Evolutionary conservation across 2,888 invertebrate species (phyloP), one percentile per base, ranked within the genome.

Genomic region (Drosophila rubida): DNA sequence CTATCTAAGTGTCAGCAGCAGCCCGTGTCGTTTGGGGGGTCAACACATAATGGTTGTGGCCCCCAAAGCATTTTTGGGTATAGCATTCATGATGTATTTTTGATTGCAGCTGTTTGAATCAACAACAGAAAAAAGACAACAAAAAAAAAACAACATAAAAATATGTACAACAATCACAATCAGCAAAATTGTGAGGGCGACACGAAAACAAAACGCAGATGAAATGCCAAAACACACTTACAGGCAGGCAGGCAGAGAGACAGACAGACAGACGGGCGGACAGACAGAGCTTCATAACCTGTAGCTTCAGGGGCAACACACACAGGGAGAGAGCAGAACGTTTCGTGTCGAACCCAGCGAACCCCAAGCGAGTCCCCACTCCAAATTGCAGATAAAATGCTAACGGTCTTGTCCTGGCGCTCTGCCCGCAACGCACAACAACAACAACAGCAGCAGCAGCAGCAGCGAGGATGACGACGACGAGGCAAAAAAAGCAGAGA

Each of bases 171-270:
- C 62, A 64, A 61, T 64, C 70, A 75, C 72, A 85, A 75, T 78
- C 78, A 57, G 69, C 65, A 68, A 67, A 87, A 82, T 81, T 85
- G 85, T 60, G 64, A 49, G 69, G 85, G 87, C 78, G 79, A 81
- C 61, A 71, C 51, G 41, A 62, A 64, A 62, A 69, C 62, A 80
- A 70, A 77, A 74, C 75, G 61, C 67, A 75, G 69, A 86, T 70
- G 70, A 80, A 87, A 74, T 68, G 67, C 67, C 81, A 80, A 71
- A 62, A 51, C 49, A 69, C 50, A 44, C 46, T 60, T 45, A 57
- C 14, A 55, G 8, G 9, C n/a, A 50, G 32, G 61, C 49, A 57
- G 37, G 35, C 30, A 39, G 39, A n/a, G 14, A 16, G 16, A 39
- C n/a, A 46, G 48, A 49, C 25, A 23, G 42, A 57, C 14, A 55